A percentile compares a stretch with the other conserved stretches of the same genome.
phyloP scores from a whole-genome alignment of 2,113 vertebrate species.

The Rissa tridactyla region DNA sequence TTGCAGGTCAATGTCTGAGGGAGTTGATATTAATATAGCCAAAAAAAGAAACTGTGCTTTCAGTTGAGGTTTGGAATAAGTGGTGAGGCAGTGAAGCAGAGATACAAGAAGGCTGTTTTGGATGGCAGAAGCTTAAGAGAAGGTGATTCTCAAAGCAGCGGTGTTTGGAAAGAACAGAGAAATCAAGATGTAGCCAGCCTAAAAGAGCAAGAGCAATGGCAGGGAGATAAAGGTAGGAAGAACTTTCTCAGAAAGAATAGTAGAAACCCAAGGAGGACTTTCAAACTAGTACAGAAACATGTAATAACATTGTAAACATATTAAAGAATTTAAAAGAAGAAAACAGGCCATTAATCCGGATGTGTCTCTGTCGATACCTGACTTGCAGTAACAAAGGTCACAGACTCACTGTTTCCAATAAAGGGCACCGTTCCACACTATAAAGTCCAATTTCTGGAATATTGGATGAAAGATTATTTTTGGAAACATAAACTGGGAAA shows the following conservation, averaged over 20 bases:
- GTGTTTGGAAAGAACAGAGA: not conserved
- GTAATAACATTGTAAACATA: not conserved
- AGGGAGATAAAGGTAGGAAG: not conserved
- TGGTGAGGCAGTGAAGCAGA: not conserved
- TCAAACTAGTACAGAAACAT: not conserved
- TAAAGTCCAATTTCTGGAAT: constrained; percentile 1
- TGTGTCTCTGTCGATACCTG: not conserved
- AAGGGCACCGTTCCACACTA: not conserved
- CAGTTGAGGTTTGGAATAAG: constrained; percentile 34
- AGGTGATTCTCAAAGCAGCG: not conserved
- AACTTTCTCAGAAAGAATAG: not conserved
- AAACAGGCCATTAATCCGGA: not conserved
- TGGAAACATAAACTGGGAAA: constrained; percentile 6
- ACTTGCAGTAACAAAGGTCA: not conserved
- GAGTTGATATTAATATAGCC: not conserved
- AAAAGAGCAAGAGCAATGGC: not conserved
- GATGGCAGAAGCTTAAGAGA: not conserved
- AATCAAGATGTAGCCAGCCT: not conserved
- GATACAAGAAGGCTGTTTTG: constrained; percentile 5
- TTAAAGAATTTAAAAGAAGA: not conserved
- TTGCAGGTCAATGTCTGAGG: not conserved
- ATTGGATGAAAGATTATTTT: constrained; percentile 36
- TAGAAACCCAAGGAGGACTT: not conserved
- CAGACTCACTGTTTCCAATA: not conserved
- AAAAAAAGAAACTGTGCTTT: not conserved